Evolutionary conservation across 1,140 invertebrate species (phyloP).

Genomic region (Papilio polytes): DNA sequence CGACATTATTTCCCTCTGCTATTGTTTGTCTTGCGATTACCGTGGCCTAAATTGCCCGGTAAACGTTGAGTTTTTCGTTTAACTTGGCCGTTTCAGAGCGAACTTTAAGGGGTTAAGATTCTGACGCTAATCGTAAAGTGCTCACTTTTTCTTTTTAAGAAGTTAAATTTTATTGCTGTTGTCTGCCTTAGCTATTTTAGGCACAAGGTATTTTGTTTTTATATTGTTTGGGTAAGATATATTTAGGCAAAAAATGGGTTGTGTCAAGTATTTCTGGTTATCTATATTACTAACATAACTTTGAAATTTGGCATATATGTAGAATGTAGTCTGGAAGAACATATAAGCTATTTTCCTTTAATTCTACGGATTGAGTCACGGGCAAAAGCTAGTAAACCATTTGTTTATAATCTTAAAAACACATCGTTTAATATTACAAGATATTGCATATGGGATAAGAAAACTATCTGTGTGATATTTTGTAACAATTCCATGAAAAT

Average conservation of each 20-base stretch:
- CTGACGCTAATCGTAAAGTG: slow-evolving; percentile 68
- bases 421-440: too few relatives aligned
- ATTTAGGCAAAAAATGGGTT: background rate
- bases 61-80: slow-evolving; percentile 72
- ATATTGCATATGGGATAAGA: too few relatives aligned
- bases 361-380: too few relatives aligned
- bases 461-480: too few relatives aligned
- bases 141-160: slow-evolving; percentile 58
- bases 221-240: slow-evolving; percentile 2
- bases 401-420: too few relatives aligned
- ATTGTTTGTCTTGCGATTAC: slow-evolving; percentile 80
- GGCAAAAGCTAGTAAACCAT: too few relatives aligned
- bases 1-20: slow-evolving; percentile 72
- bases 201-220: slow-evolving; percentile 27
- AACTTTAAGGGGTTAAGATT: slow-evolving; percentile 74
- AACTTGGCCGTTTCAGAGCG: slow-evolving; percentile 64
- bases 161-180: slow-evolving; percentile 33
- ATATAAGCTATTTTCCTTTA: too few relatives aligned
- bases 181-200: slow-evolving; percentile 41
- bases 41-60: slow-evolving; percentile 73
- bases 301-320: too few relatives aligned
- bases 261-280: background rate
- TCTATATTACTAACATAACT: too few relatives aligned
- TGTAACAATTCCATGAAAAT: too few relatives aligned
- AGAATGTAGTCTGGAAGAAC: too few relatives aligned